Evolutionary conservation across 2,113 vertebrate genomes (phyloP).

Genomic region (Tragelaphus strepsiceros): DNA sequence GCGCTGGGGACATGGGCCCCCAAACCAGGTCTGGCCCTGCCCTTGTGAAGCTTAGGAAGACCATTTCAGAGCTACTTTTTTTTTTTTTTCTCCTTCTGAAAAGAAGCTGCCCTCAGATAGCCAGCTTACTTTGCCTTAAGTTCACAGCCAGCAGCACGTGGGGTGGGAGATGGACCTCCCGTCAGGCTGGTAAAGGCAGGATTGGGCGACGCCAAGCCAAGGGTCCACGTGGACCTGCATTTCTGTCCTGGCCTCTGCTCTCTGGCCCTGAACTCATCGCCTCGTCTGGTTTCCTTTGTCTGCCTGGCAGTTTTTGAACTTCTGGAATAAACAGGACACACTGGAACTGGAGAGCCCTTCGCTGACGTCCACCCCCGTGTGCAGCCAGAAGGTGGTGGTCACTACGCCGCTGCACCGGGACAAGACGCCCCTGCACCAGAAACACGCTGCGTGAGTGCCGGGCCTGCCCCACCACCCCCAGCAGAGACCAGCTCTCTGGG

Average conservation of each 20-base stretch:
- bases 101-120: background rate
- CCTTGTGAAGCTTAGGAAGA: background rate
- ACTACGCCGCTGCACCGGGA: conserved; percentile 95
- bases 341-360: conserved; percentile 95
- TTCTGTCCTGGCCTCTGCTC: background rate
- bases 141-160: rapidly evolving
- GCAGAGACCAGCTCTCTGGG: background rate
- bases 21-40: background rate
- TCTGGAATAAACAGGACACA: conserved; percentile 96
- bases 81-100: background rate
- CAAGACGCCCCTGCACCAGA: conserved; percentile 94
- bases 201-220: background rate
- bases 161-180: background rate
- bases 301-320: conserved; percentile 91
- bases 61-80: background rate
- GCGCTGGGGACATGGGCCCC: background rate
- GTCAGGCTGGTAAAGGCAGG: background rate
- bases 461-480: rapidly evolving
- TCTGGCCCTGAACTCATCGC: background rate
- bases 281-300: background rate
- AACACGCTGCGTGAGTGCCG: conserved; percentile 87
- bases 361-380: conserved; percentile 95
- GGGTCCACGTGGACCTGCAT: rapidly evolving
- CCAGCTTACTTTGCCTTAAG: background rate
- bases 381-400: conserved; percentile 95